Base-by-base conservation (phyloP, 2,888 invertebrate genomes). In the Cybosia mesomella region DNA sequence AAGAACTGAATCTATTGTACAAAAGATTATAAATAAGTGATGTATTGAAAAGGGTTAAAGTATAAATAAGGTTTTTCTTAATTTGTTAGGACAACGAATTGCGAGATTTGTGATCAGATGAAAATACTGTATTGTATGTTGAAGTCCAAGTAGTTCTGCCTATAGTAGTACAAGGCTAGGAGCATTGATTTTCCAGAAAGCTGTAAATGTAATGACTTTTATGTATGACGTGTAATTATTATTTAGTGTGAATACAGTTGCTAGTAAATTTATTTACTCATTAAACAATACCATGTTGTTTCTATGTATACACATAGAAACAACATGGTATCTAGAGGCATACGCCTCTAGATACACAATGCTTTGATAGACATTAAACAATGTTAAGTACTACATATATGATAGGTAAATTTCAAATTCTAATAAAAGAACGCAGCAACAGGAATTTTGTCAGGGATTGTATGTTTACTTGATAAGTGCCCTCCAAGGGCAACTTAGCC, bases 261-360 rank as follows among this genome's bases (percentile, higher is more conserved):
- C 36, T 39, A 7, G 24, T 39, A 64, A 64, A 32, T 21, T 49
- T 34, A 65, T 58, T 65, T 65, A 58, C 64, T 58, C 15, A 58
- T 22, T 18, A 58, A 65, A 58, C 49, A 65, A 49, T 32, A 58
- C 5, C 34, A 32, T 58, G 43, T 57, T 58, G 43, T 21, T 58
- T 36, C 28, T 54, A 63, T 21, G 24, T 34, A 28, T n/a, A n/a
- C n/a, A n/a, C n/a, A n/a, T n/a, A n/a, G n/a, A n/a, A n/a, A n/a
- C n/a, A n/a, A n/a, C n/a, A n/a, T n/a, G n/a, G n/a, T n/a, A n/a
- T n/a, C n/a, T n/a, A n/a, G n/a, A n/a, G n/a, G n/a, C 28, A 2
- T 28, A 1, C 21, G 32, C 32, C 22, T 32, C 15, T 22, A 24
- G 22, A 22, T 15, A 39, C 36, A 39, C 9, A 36, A 36, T 36